A percentile compares a stretch with the other conserved stretches of the same genome.
Evolutionary conservation across 2,888 invertebrate species (phyloP).

Genomic region (Caenorhabditis uteleia): DNA sequence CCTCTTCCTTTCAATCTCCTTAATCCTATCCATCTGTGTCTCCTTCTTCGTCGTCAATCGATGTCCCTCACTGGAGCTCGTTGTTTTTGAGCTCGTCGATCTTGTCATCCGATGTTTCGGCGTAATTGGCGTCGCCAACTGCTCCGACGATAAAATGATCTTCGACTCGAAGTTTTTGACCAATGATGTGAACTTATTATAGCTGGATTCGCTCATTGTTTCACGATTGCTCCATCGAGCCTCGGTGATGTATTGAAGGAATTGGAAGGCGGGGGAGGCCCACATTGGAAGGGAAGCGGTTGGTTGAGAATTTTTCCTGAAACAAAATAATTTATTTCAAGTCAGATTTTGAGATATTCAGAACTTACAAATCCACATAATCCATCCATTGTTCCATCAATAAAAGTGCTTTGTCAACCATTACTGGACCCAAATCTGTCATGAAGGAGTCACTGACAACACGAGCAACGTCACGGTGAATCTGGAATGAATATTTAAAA

Average conservation of each 20-base stretch:
- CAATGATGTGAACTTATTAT: conserved; percentile 12
- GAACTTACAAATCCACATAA: conserved; percentile 11
- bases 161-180: conserved; percentile 21
- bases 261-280: conserved; percentile 46
- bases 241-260: conserved; percentile 44
- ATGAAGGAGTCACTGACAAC: conserved; percentile 39
- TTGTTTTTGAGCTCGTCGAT: conserved; percentile 29
- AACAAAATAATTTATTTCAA: neutral
- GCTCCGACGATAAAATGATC: conserved; percentile 12
- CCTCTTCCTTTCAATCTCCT: conserved; percentile 6
- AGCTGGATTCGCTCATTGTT: conserved; percentile 30
- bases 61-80: conserved; percentile 1
- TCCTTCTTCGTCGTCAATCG: conserved; percentile 16
- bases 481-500: too few relatives aligned
- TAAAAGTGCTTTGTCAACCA: conserved; percentile 27
- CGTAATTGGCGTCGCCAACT: conserved; percentile 10
- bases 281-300: conserved; percentile 44
- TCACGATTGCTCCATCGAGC: conserved; percentile 38
- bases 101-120: conserved; percentile 21
- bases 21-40: conserved; percentile 12
- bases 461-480: conserved; percentile 42
- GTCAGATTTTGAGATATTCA: neutral
- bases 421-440: conserved; percentile 10
- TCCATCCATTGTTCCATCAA: conserved; percentile 22
- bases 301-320: conserved; percentile 13